These are phyloP conservation scores for Drosophila buzzatii DNA, from an alignment of 2,888 invertebrate species.

Conservation along the genomic window DNA sequence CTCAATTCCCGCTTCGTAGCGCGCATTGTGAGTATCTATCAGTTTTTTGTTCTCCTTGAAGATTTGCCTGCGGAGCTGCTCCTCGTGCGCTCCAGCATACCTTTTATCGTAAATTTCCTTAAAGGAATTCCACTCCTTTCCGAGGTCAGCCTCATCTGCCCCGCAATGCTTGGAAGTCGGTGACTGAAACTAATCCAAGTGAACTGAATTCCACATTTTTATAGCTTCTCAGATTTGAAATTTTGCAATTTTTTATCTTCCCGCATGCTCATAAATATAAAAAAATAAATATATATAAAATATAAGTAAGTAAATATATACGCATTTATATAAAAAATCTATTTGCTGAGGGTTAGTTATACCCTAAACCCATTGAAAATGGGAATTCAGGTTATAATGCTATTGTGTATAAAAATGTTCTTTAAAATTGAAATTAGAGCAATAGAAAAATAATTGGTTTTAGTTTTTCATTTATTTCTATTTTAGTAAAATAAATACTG, in stretches of 20 bases:
- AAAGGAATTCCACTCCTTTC: conserved; percentile 24
- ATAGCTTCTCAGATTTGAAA: not conserved
- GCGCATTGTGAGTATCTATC: conserved; percentile 31
- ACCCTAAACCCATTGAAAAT: too few species aligned
- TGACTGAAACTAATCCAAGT: not conserved
- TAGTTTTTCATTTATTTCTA: too few species aligned
- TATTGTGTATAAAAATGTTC: too few species aligned
- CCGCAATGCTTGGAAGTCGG: not conserved
- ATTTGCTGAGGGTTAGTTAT: too few species aligned
- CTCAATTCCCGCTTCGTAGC: conserved; percentile 12
- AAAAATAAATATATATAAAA: too few species aligned
- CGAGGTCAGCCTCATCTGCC: not conserved
- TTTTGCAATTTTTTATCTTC: not conserved
- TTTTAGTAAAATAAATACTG: too few species aligned
- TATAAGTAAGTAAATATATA: too few species aligned
- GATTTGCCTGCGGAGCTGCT: conserved; percentile 27
- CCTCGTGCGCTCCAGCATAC: conserved; percentile 14
- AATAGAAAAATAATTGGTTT: too few species aligned
- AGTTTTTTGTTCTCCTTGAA: conserved; percentile 25
- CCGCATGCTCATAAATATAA: not conserved
- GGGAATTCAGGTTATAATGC: too few species aligned
- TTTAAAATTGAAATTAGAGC: too few species aligned
- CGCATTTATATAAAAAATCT: too few species aligned
- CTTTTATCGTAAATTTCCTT: conserved; percentile 15
- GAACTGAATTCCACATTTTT: not conserved